Conservation (phyloP, 2,113 vertebrate genomes). For the Mustelus asterias region DNA sequence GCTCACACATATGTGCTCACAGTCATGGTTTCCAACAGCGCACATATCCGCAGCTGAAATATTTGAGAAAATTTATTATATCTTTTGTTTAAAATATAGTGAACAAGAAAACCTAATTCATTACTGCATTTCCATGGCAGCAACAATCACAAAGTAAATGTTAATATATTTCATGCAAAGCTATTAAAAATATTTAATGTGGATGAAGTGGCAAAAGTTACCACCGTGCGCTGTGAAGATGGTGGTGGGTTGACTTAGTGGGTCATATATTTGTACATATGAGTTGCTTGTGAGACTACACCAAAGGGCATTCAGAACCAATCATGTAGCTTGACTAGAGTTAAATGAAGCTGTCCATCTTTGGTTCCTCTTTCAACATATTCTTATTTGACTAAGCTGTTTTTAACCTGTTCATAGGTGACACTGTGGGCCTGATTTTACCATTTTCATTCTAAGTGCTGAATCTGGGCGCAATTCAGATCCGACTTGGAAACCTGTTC, state of each 20-base stretch:
- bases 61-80: not conserved
- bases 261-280: not conserved
- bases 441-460: too few species aligned
- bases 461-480: too few species aligned
- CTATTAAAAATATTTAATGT: not conserved
- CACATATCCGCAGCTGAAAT: constrained; percentile 52
- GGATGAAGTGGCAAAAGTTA: not conserved
- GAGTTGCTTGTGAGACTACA: not conserved
- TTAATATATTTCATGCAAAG: not conserved
- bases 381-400: not conserved
- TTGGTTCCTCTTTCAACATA: not conserved
- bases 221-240: not conserved
- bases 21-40: constrained; percentile 59
- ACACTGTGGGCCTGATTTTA: too few species aligned
- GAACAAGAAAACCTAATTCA: not conserved
- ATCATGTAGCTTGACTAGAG: not conserved
- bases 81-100: not conserved
- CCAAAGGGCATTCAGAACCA: not conserved
- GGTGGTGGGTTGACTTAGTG: not conserved
- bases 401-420: not conserved
- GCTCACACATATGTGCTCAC: constrained; percentile 69
- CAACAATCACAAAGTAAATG: not conserved
- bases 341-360: not conserved
- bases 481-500: too few species aligned
- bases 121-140: not conserved